These are phyloP conservation scores for Cossypha niveicapilla DNA, from an alignment of 2,797 vertebrate genomes.

Conservation along the genomic window DNA sequence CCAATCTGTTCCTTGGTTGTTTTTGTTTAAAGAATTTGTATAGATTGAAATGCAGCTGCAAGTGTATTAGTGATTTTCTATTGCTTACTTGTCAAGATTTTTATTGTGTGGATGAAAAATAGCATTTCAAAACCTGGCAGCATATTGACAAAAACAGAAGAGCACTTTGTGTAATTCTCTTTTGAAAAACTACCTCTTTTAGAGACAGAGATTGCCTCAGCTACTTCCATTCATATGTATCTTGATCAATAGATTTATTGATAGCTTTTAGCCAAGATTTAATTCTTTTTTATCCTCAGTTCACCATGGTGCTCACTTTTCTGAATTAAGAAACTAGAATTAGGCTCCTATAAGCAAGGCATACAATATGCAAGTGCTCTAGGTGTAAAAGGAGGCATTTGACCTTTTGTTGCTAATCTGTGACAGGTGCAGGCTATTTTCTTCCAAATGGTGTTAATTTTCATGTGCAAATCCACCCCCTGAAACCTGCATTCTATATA, in stretches of 20 bases:
- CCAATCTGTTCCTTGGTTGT: conserved; percentile 51
- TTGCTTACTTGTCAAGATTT: conserved; percentile 74
- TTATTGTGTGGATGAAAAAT: conserved; percentile 75
- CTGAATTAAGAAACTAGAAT: conserved; percentile 56
- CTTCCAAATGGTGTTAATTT: conserved; percentile 69
- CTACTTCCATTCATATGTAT: conserved; percentile 64
- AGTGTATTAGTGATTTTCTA: conserved; percentile 73
- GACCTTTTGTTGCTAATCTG: conserved; percentile 72
- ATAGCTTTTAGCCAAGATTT: conserved; percentile 68
- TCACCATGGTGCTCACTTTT: conserved; percentile 53
- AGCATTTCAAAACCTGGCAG: conserved; percentile 80
- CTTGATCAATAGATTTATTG: conserved; percentile 74
- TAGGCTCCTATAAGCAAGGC: conserved; percentile 56
- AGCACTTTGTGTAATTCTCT: conserved; percentile 84
- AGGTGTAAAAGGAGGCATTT: conserved; percentile 61
- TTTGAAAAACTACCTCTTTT: conserved; percentile 82
- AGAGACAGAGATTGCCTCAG: conserved; percentile 77
- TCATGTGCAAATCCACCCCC: conserved; percentile 43
- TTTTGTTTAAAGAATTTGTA: conserved; percentile 75
- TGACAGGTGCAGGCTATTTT: conserved; percentile 69
- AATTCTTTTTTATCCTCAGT: conserved; percentile 45
- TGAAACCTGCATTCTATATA: conserved; percentile 69
- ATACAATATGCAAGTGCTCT: conserved; percentile 58
- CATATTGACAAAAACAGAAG: conserved; percentile 81
- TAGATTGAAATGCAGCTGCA: conserved; percentile 74